These are phyloP conservation scores for Hedychridium roseum DNA, from an alignment of 2,888 invertebrate genomes.

Conservation along the genomic window DNA sequence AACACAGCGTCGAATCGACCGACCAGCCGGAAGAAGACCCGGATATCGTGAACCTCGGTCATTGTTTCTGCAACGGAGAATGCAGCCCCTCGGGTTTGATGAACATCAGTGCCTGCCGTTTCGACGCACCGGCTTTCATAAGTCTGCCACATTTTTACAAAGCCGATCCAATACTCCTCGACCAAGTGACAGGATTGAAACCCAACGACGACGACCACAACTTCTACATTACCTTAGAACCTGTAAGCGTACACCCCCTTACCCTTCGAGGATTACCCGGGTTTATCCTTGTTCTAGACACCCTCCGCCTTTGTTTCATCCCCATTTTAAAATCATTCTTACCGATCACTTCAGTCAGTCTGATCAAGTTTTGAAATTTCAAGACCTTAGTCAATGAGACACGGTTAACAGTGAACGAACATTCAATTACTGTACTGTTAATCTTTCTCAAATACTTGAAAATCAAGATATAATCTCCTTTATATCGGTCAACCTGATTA, in stretches of 20 bases:
- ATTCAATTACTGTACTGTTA: too few species aligned
- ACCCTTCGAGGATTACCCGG: too few species aligned
- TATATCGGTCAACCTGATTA: too few species aligned
- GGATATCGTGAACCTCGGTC: constrained; percentile 52
- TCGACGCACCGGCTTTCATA: constrained; percentile 82
- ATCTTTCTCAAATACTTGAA: too few species aligned
- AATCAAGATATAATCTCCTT: too few species aligned
- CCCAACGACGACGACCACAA: constrained; percentile 76
- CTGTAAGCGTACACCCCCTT: constrained; percentile 65
- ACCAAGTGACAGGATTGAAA: constrained; percentile 73
- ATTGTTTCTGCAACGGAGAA: constrained; percentile 78
- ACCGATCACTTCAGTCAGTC: too few species aligned
- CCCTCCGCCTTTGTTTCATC: too few species aligned
- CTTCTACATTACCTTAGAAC: constrained; percentile 80
- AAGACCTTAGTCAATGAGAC: too few species aligned
- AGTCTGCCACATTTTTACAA: constrained; percentile 86
- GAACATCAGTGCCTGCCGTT: constrained; percentile 81
- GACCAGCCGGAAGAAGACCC: constrained; percentile 36
- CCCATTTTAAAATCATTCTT: too few species aligned
- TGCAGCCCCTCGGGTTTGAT: constrained; percentile 78
- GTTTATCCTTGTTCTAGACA: too few species aligned
- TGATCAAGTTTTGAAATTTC: too few species aligned
- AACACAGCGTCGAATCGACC: constrained; percentile 25
- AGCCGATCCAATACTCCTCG: constrained; percentile 74
- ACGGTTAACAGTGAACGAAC: too few species aligned